Conservation (phyloP, 2,113 vertebrate genomes). For the Lynx canadensis region DNA sequence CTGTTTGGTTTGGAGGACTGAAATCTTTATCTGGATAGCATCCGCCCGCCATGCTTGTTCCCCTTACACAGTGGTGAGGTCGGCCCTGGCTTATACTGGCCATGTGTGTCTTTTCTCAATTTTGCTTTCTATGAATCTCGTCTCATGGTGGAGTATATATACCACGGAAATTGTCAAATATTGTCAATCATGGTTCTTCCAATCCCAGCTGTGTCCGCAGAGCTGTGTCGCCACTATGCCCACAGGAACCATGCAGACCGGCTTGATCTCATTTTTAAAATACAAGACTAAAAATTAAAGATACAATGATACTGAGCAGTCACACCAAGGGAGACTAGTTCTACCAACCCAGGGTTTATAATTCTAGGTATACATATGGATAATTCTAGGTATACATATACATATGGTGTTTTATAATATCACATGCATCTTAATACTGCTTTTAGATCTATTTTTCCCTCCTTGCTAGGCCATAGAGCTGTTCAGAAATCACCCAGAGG, state of each 20-base stretch:
- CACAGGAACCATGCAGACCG: neutral
- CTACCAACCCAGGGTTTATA: neutral
- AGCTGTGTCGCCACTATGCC: neutral
- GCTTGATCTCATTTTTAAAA: neutral
- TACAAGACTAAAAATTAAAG: neutral
- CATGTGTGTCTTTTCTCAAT: neutral
- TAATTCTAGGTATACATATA: neutral
- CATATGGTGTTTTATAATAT: neutral
- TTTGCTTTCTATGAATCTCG: neutral
- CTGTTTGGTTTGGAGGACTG: neutral
- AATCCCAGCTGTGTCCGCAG: neutral
- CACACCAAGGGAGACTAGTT: neutral
- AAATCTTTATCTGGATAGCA: neutral
- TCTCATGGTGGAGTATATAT: neutral
- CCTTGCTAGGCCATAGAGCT: neutral
- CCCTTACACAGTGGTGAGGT: accelerated
- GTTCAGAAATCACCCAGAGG: neutral
- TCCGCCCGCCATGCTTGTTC: too few species aligned
- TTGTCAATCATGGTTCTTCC: neutral
- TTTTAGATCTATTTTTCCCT: constrained; percentile 21
- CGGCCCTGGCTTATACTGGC: accelerated
- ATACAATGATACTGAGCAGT: neutral
- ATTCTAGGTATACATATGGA: neutral
- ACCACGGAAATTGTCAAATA: neutral
- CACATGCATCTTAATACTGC: neutral